Evolutionary conservation across 2,113 vertebrate genomes (phyloP).

Genomic region (Microcebus lehilahytsara): DNA sequence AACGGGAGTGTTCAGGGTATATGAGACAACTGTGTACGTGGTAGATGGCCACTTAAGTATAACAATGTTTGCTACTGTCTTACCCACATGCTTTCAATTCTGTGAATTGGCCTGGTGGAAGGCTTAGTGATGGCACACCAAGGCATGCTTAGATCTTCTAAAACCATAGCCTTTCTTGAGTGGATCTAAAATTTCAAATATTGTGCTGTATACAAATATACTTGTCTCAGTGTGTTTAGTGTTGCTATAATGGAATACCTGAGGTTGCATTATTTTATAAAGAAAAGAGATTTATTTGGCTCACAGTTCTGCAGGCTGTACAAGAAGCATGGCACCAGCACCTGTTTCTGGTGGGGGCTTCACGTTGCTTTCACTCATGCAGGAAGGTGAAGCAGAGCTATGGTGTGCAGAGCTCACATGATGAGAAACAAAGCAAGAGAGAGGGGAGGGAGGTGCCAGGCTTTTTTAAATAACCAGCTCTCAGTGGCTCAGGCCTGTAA

Average conservation of each 20-base stretch:
- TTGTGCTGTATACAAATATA: neutral
- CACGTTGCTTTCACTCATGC: too few relatives aligned
- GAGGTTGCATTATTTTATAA: neutral
- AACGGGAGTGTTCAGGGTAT: neutral
- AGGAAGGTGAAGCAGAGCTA: too few relatives aligned
- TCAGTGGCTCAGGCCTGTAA: too few relatives aligned
- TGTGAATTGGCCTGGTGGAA: neutral
- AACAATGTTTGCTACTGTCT: neutral
- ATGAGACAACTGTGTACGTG: neutral
- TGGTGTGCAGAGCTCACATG: too few relatives aligned
- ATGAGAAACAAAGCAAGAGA: too few relatives aligned
- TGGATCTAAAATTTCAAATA: constrained; percentile 21
- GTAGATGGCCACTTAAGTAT: neutral
- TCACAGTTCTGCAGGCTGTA: neutral
- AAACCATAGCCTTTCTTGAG: neutral
- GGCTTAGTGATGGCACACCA: neutral
- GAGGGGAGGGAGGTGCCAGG: too few relatives aligned
- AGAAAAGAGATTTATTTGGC: neutral
- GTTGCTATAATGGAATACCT: neutral
- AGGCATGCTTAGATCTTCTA: neutral
- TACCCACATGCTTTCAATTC: neutral
- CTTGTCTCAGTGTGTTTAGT: neutral
- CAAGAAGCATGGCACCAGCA: too few relatives aligned
- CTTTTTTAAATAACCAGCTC: too few relatives aligned
- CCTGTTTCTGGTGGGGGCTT: too few relatives aligned